Conservation (phyloP, 2,113 vertebrate genomes). For the Brachypodius melanocephalos region DNA sequence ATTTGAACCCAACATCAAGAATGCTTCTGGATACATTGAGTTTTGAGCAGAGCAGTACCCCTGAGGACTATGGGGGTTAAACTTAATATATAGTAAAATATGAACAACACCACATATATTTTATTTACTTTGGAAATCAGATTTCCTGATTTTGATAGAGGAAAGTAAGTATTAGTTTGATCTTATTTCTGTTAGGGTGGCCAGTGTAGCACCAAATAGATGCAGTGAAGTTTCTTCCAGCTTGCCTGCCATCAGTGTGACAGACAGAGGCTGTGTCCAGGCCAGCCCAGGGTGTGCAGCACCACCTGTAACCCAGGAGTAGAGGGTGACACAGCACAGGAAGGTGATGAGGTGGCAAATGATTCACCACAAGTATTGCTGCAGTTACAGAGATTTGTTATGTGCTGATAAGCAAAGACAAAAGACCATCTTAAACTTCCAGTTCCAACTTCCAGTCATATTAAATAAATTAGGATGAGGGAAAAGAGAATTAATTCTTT, state of each 20-base stretch:
- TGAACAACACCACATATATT: no score
- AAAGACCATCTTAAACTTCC: background rate
- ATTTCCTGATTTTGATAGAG: background rate
- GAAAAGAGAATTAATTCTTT: background rate
- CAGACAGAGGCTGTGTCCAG: background rate
- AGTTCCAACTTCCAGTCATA: background rate
- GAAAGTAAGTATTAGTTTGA: background rate
- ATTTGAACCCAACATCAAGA: background rate
- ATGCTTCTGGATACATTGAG: background rate
- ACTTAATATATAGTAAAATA: background rate
- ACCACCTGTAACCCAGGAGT: background rate
- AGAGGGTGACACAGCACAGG: background rate
- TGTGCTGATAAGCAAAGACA: background rate
- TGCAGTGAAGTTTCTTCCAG: background rate
- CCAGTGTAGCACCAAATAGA: background rate
- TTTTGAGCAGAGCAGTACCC: background rate
- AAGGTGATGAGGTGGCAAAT: background rate
- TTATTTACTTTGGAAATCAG: background rate
- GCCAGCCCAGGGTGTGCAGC: background rate
- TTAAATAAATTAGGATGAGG: background rate
- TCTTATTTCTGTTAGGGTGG: background rate
- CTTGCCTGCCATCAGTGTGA: background rate
- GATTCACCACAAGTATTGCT: rapidly evolving
- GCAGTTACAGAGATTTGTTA: background rate
- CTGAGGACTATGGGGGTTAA: background rate